A percentile compares a stretch with the other conserved stretches of the same genome.
Conservation (phyloP, 2,797 vertebrate genomes). For the Remorina albescens region DNA sequence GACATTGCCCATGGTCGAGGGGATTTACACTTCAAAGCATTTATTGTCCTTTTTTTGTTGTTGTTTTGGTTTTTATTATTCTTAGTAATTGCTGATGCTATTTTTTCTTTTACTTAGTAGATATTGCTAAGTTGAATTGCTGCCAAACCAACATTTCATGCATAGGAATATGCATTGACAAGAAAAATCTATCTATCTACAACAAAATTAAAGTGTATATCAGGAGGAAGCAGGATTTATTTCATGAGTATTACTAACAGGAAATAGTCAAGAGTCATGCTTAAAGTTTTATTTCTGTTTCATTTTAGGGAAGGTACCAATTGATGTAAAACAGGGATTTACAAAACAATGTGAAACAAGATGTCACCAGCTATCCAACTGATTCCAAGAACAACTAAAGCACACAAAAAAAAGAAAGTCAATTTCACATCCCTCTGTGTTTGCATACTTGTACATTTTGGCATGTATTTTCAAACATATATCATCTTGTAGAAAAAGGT, state of each 20-base stretch:
- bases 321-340: slow-evolving; percentile 42
- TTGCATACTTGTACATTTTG: slow-evolving; percentile 51
- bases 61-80: no score
- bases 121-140: no score
- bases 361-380: slow-evolving; percentile 27
- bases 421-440: slow-evolving; percentile 35
- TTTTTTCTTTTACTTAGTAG: no score
- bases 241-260: not conserved
- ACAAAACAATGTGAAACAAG: slow-evolving; percentile 47
- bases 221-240: slow-evolving; percentile 13
- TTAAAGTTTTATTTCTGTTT: slow-evolving; percentile 46
- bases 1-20: not conserved
- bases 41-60: slow-evolving; percentile 63
- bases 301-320: slow-evolving; percentile 36
- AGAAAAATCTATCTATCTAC: no score
- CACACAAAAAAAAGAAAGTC: slow-evolving; percentile 20
- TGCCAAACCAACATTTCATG: no score
- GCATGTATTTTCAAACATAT: slow-evolving; percentile 49
- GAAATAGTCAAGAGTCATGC: slow-evolving; percentile 5
- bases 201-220: slow-evolving; percentile 38
- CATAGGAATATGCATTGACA: no score
- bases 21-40: slow-evolving; percentile 39
- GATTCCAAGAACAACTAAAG: slow-evolving; percentile 21
- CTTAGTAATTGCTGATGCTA: no score
- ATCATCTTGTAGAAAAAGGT: slow-evolving; percentile 65